Percentiles rank a stretch among this genome's conserved stretches.
phyloP scores from a whole-genome alignment of 1,140 invertebrate species.

The Eriosoma lanigerum region DNA sequence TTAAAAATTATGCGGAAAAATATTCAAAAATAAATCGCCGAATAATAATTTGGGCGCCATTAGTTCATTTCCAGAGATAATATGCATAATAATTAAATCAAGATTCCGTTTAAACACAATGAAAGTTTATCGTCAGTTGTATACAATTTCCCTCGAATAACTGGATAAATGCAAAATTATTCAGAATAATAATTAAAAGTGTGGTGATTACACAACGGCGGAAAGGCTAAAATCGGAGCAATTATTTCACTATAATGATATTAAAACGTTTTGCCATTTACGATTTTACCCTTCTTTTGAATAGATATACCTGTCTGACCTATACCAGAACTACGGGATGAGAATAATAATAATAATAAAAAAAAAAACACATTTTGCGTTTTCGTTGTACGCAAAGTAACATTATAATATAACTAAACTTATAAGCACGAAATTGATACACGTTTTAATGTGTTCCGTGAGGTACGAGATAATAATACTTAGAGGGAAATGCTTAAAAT shows the following conservation, averaged over 20 bases:
- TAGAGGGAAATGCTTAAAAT: background rate
- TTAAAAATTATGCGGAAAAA: too few species aligned
- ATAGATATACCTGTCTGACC: too few species aligned
- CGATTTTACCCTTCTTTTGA: conserved; percentile 3
- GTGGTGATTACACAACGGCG: background rate
- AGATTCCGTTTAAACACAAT: background rate
- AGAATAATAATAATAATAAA: too few species aligned
- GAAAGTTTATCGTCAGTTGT: background rate
- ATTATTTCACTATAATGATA: background rate
- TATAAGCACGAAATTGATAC: conserved; percentile 25
- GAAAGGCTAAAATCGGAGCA: background rate
- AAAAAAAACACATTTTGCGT: conserved; percentile 4
- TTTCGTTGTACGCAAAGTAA: background rate
- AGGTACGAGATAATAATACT: background rate
- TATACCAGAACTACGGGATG: too few species aligned
- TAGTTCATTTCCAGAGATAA: too few species aligned
- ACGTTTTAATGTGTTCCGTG: conserved; percentile 18
- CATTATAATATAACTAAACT: background rate
- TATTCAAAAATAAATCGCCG: too few species aligned
- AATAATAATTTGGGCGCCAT: too few species aligned
- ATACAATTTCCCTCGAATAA: background rate
- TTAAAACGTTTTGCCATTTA: background rate
- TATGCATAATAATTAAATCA: background rate
- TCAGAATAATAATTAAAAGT: conserved; percentile 7
- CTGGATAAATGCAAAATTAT: conserved; percentile 15